Conservation (phyloP, 2,113 vertebrate species). For the Gila orcuttii region DNA sequence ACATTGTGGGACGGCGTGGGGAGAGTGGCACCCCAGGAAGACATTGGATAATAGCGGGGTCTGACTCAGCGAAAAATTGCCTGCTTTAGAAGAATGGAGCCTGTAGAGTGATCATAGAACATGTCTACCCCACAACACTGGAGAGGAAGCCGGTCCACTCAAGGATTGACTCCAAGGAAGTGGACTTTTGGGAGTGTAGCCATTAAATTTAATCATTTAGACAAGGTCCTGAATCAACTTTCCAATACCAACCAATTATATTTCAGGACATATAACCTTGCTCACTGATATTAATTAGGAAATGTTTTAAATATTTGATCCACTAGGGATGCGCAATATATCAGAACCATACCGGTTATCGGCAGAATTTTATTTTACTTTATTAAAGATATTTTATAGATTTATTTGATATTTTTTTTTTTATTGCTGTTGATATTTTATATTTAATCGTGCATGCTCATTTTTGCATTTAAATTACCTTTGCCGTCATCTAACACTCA, state of each 20-base stretch:
- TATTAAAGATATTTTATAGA: background rate
- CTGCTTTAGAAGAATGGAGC: slow-evolving; percentile 43
- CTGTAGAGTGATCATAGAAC: slow-evolving; percentile 47
- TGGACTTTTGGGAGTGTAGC: slow-evolving; percentile 41
- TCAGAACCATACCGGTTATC: background rate
- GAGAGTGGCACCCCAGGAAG: slow-evolving; percentile 49
- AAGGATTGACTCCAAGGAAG: slow-evolving; percentile 51
- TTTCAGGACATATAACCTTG: slow-evolving; percentile 27
- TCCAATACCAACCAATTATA: background rate
- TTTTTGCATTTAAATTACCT: background rate
- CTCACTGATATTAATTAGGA: background rate
- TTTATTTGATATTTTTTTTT: background rate
- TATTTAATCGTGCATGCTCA: background rate
- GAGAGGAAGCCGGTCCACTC: slow-evolving; percentile 25
- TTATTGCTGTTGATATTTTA: background rate
- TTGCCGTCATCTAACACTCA: background rate
- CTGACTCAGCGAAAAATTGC: slow-evolving; percentile 68
- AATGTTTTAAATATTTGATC: background rate
- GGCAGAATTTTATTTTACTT: background rate
- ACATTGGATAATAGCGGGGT: slow-evolving; percentile 58
- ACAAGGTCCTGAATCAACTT: background rate
- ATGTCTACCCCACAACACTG: slow-evolving; percentile 41
- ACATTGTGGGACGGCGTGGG: slow-evolving; percentile 50
- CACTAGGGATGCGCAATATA: background rate
- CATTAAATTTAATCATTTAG: background rate